Conservation (phyloP, 2,113 vertebrate genomes). For the Aix galericulata region DNA sequence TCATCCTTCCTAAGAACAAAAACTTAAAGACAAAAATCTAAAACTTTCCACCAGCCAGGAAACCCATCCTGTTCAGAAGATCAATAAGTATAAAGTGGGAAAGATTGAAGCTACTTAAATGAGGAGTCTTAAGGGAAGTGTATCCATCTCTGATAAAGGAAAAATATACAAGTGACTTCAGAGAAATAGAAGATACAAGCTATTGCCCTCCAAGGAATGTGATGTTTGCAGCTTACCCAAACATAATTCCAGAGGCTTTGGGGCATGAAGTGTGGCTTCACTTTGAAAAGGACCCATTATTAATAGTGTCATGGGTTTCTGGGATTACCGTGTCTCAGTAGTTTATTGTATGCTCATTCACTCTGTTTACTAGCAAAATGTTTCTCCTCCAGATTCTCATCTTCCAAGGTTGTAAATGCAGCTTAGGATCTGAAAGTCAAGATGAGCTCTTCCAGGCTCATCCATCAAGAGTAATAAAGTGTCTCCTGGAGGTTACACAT, state of each 20-base stretch:
- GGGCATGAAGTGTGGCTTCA: constrained; percentile 45
- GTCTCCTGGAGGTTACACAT: constrained; percentile 53
- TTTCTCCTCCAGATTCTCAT: constrained; percentile 46
- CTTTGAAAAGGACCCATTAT: constrained; percentile 58
- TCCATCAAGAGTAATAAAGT: constrained; percentile 65
- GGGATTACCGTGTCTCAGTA: constrained; percentile 62
- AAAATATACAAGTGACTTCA: not conserved
- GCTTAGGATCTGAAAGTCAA: constrained; percentile 42
- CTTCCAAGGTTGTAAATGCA: constrained; percentile 47
- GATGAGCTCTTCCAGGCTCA: constrained; percentile 57
- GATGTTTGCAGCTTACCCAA: constrained; percentile 48
- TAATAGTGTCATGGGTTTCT: constrained; percentile 57
- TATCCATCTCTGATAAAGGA: constrained; percentile 41
- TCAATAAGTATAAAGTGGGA: constrained; percentile 43
- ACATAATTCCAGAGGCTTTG: constrained; percentile 57
- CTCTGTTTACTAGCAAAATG: constrained; percentile 58
- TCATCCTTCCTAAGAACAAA: constrained; percentile 5
- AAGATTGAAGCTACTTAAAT: constrained; percentile 54
- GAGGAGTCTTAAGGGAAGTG: constrained; percentile 52
- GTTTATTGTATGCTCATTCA: constrained; percentile 62
- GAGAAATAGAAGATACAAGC: constrained; percentile 47
- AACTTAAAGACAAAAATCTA: not conserved
- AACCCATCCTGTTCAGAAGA: constrained; percentile 11
- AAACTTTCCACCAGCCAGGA: constrained; percentile 19
- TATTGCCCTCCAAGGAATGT: constrained; percentile 52